Conservation (phyloP, 2,888 invertebrate genomes). For the Flexamia atlantica region DNA sequence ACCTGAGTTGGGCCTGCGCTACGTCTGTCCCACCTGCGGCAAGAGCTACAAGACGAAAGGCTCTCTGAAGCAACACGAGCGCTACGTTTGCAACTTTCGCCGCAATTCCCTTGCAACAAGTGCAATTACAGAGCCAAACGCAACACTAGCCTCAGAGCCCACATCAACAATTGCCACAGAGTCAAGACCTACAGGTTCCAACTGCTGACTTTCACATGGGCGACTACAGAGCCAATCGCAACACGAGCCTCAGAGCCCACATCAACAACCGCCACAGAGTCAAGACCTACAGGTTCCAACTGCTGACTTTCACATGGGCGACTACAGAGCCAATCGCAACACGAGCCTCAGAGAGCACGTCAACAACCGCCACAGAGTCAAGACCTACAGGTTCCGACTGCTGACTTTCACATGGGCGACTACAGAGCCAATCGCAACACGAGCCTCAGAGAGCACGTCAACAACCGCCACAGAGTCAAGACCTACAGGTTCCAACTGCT, state of each 20-base stretch:
- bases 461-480: constrained; percentile 4
- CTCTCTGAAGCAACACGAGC: constrained; percentile 73
- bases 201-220: constrained; percentile 65
- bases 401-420: constrained; percentile 66
- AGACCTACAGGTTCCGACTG: neutral
- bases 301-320: neutral
- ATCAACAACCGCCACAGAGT: constrained; percentile 17
- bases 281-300: neutral
- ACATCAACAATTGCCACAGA: constrained; percentile 55
- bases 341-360: neutral
- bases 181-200: neutral
- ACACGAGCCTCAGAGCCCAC: constrained; percentile 67
- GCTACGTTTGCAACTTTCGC: constrained; percentile 66
- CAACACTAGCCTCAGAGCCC: constrained; percentile 66
- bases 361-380: neutral
- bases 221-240: constrained; percentile 58
- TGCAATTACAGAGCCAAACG: constrained; percentile 66
- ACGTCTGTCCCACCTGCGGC: constrained; percentile 33
- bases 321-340: too few relatives aligned
- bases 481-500: neutral
- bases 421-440: constrained; percentile 63
- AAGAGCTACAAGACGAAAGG: constrained; percentile 73
- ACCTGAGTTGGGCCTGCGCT: neutral
- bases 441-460: constrained; percentile 66
- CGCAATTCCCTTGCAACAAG: constrained; percentile 60